phyloP scores from a whole-genome alignment of 1,140 invertebrate species.

The Ceratina australensis region DNA sequence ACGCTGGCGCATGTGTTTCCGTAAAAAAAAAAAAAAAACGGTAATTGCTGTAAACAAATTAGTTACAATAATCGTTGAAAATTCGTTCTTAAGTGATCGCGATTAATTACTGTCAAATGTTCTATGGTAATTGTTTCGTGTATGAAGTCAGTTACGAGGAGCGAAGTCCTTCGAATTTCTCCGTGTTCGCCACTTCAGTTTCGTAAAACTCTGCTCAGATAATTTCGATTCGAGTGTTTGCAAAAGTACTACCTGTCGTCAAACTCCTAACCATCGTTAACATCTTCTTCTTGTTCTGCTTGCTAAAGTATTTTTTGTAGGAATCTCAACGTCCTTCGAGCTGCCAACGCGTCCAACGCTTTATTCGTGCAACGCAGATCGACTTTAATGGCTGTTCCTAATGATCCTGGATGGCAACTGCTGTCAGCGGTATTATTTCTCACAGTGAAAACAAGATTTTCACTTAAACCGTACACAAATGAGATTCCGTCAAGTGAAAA shows the following conservation, averaged over 20 bases:
- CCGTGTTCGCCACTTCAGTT: not conserved
- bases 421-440: slow-evolving; percentile 52
- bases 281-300: not conserved
- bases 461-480: slow-evolving; percentile 57
- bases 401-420: slow-evolving; percentile 56
- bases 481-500: slow-evolving; percentile 27
- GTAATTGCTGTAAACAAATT: too few species aligned
- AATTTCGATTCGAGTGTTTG: not conserved
- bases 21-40: too few species aligned
- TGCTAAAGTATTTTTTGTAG: slow-evolving; percentile 3
- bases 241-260: slow-evolving; percentile 16
- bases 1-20: too few species aligned
- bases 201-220: not conserved
- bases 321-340: slow-evolving; percentile 28
- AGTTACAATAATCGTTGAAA: too few species aligned
- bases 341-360: slow-evolving; percentile 22
- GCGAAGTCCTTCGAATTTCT: not conserved
- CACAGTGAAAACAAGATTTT: slow-evolving; percentile 50
- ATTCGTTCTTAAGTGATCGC: not conserved
- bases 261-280: slow-evolving; percentile 5
- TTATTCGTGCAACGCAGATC: slow-evolving; percentile 56
- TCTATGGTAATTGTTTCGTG: not conserved
- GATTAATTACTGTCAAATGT: slow-evolving; percentile 18
- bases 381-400: slow-evolving; percentile 61
- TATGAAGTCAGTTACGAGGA: not conserved